Percentiles rank a stretch among this genome's conserved stretches.
Conservation (phyloP, 35 echinoderm and acorn worm species). For the Amphiura filiformis region DNA sequence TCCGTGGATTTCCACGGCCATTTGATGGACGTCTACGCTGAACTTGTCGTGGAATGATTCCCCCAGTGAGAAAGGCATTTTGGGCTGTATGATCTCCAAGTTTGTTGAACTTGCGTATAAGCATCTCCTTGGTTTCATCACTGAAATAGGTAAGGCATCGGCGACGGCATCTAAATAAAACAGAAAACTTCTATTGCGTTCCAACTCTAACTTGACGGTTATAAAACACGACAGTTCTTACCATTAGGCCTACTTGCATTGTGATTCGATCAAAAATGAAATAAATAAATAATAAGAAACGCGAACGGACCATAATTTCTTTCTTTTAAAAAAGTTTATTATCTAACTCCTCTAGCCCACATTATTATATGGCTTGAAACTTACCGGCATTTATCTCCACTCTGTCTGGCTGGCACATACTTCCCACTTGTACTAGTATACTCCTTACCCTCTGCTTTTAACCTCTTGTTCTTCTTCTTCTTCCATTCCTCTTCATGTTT, state of each 20-base stretch:
- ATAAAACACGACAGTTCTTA: no score
- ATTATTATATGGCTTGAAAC: no score
- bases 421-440: neutral
- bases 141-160: neutral
- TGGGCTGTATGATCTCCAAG: slow-evolving; percentile 28
- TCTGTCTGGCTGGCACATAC: neutral
- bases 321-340: no score
- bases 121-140: slow-evolving; percentile 20
- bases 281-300: no score
- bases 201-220: no score
- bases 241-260: no score
- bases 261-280: no score
- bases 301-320: no score
- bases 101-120: slow-evolving; percentile 22
- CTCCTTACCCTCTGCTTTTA: neutral
- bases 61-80: slow-evolving; percentile 38
- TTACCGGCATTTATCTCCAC: neutral
- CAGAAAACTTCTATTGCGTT: no score
- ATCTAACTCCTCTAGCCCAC: no score
- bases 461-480: neutral
- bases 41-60: neutral
- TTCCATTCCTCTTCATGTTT: neutral
- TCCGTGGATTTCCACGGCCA: neutral
- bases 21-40: slow-evolving; percentile 14
- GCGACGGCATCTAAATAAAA: neutral